phyloP scores from a whole-genome alignment of 2,888 invertebrate species.

The Pristionchus mayeri region DNA sequence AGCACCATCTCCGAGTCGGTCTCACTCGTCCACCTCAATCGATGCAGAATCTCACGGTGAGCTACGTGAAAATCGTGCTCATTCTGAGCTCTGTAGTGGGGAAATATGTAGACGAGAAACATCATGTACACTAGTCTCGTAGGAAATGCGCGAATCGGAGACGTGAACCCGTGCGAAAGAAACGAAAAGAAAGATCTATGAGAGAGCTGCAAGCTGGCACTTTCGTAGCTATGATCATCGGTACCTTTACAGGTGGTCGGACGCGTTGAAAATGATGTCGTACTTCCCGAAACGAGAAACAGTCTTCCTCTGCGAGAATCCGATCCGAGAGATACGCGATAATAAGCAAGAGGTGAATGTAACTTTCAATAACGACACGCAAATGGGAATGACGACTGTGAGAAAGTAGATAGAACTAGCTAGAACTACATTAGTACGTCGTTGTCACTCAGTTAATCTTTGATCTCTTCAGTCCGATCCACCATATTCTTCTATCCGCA shows the following conservation, averaged over 20 bases:
- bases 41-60: conserved; percentile 49
- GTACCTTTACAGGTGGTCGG: conserved; percentile 59
- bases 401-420: no score
- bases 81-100: neutral
- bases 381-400: no score
- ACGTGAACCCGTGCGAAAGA: neutral
- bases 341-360: neutral
- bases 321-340: conserved; percentile 56
- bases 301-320: conserved; percentile 82
- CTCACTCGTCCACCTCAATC: conserved; percentile 44
- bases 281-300: conserved; percentile 63
- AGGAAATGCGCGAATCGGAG: neutral
- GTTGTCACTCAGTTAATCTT: neutral
- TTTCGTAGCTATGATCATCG: neutral
- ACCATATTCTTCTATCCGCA: neutral
- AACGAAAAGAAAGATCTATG: neutral
- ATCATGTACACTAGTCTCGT: neutral
- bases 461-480: conserved; percentile 29
- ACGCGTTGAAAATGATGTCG: conserved; percentile 59
- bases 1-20: conserved; percentile 45
- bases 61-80: neutral
- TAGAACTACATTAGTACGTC: no score
- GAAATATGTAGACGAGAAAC: neutral
- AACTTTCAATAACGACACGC: neutral
- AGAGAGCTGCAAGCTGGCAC: neutral